Base-by-base conservation (phyloP, 2,113 vertebrate genomes). In the Varanus salvator region DNA sequence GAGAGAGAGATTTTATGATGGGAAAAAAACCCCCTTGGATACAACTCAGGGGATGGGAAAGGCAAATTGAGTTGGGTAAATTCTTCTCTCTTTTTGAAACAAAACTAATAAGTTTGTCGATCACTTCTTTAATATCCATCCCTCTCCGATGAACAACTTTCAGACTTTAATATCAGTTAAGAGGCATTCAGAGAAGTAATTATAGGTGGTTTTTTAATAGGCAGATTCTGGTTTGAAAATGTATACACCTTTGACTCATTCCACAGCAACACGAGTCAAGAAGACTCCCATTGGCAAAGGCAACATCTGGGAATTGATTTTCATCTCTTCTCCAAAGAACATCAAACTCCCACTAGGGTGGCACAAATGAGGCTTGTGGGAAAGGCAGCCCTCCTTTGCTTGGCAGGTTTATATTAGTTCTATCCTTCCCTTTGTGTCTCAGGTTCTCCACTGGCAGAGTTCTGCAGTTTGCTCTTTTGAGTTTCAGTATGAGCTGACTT, bases 81-180 rank as follows among this genome's bases (percentile, higher is more conserved):
- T 89, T 93, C 72, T 17, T n/a, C n/a, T 48, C 27, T 34, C 27
- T 64, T 94, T 95, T 95, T 94, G 94, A 94, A 95, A 84, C 93
- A 89, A 81, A 86, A 93, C 93, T 93, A 95, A 96, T 95, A 95
- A 95, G 93, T 96, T 96, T 96, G 95, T 96, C 96, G 95, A 92
- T 96, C 95, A 95, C 91, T 95, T 90, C 92, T 95, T 96, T 96
- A 96, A 95, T 96, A 96, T 95, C 94, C 93, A 94, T 94, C 94
- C 93, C 90, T 96, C 94, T 96, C 94, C 94, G 93, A 95, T 96
- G 95, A 95, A 91, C 95, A 95, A 93, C 94, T 92, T 95, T 94
- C 94, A 95, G 94, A 86, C 90, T 95, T 95, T 95, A 95, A 96
- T 95, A 96, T 95, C 93, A 92, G 92, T 90, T 91, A 89, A 92